Base-by-base conservation (phyloP, 2,797 vertebrate species). In the Lacerta agilis region DNA sequence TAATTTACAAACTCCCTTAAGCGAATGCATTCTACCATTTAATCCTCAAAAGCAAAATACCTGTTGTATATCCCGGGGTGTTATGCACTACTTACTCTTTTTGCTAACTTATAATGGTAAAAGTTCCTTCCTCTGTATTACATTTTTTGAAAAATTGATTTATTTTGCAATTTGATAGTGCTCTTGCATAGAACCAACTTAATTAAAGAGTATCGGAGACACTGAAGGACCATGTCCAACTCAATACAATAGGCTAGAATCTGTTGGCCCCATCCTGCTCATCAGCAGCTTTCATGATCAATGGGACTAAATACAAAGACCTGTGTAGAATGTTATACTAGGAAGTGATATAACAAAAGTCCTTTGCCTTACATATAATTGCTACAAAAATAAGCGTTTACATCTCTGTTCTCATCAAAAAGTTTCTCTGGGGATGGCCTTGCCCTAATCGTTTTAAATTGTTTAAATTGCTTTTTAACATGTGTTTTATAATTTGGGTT, bases 181-280 rank as follows among this genome's bases (percentile, higher is more conserved):
- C 9, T 71, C 84, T 90, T 89, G 87, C 85, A 87, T 23, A 81
- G 83, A 77, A 82, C 6, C 67, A 94, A 89, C 90, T 93, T 92
- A 58, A 58, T 83, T 89, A 86, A 61, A 29, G 81, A 86, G 81
- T 41, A 77, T 86, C 82, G 83, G 78, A 94, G 67, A 91, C 85
- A 49, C 86, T 64, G 91, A 88, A 88, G 71, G 88, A 88, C 88
- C 85, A 77, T 77, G 89, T 36, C 86, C 91, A 90, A 91, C 84
- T 91, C 89, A 81, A 11, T 8, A 33, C 0, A 90, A 66, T 92
- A 93, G 89, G 90, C 20, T 87, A 3, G 92, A 93, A 92, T 92
- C 92, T 91, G 93, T 13, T 92, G 89, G 79, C 81, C 93, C 79
- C 61, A 78, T 79, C 41, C 79, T 33, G 79, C 43, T 80, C 49